Evolutionary conservation across 2,113 vertebrate species (phyloP), one percentile per base, ranked within the genome.

Genomic region (Plotosus lineatus): DNA sequence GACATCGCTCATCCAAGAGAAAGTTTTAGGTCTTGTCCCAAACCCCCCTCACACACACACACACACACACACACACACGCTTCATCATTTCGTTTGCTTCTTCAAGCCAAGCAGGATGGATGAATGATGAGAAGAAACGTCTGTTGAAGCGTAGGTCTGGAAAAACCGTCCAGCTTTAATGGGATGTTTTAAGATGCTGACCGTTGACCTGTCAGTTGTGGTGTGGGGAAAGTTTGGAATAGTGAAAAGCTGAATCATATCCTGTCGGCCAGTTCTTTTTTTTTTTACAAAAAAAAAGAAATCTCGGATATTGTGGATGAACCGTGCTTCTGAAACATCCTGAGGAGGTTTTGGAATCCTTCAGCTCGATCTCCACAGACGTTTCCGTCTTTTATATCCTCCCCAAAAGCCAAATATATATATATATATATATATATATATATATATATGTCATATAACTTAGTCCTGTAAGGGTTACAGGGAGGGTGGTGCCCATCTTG

Each of bases 211-310:
- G 31, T 6, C 46, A 7, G 58, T 26, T 56, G 56, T 73, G 61
- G 61, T 23, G 75, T 56, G 28, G 31, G 23, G 26, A 75, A 33
- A 1, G 31, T 11, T 21, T 28, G 72, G 68, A 71, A 78, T 33
- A n/a, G 58, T 38, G n/a, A 73, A 77, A 58, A 10, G 21, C 40
- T 80, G 72, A 79, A 55, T 80, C 73, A 80, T 53, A 80, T 82
- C 72, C 77, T 63, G 44, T 58, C 28, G 61, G 44, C 38, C 40
- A 38, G n/a, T 38, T 15, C 12, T 7, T 46, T 46, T n/a, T 23
- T 50, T 50, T 3, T 51, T 31, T 8, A 74, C n/a, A 36, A 36
- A 3, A 36, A 63, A 9, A 63, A 31, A 17, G 31, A 65, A 38
- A 11, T n/a, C 11, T 8, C n/a, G 12, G 23, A 19, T 31, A 31